Evolutionary conservation across 2,797 vertebrate species (phyloP).

Genomic region (Monodelphis domestica): DNA sequence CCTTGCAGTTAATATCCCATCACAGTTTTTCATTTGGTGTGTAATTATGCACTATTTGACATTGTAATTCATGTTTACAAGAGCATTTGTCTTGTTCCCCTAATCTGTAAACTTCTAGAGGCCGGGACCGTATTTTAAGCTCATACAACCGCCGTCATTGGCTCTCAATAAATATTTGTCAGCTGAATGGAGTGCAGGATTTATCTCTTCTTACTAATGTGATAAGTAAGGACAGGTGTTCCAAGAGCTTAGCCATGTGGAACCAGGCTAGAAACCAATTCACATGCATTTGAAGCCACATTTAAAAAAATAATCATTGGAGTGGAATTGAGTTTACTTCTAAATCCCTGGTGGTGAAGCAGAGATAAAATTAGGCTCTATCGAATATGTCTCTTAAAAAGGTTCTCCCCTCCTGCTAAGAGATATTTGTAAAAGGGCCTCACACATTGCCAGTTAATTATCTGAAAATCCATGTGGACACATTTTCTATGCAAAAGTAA

Average conservation of each 20-base stretch:
- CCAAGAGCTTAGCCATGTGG: conserved; percentile 13
- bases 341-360: conserved; percentile 61
- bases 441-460: conserved; percentile 48
- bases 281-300: conserved; percentile 31
- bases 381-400: conserved; percentile 48
- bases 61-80: conserved; percentile 12
- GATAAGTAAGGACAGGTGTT: background rate
- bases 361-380: conserved; percentile 63
- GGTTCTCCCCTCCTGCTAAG: background rate
- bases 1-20: background rate
- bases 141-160: background rate
- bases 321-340: conserved; percentile 59
- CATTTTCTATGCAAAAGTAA: conserved; percentile 7
- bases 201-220: background rate
- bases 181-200: background rate
- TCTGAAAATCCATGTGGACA: background rate
- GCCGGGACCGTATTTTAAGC: conserved; percentile 1
- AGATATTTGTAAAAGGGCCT: conserved; percentile 33
- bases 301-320: conserved; percentile 36
- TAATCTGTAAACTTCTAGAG: background rate
- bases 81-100: conserved; percentile 55
- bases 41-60: conserved; percentile 19
- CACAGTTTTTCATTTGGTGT: conserved; percentile 7
- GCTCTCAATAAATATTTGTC: background rate
- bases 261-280: conserved; percentile 49